These are phyloP conservation scores for Tethea ocularis DNA, from an alignment of 2,888 invertebrate genomes.

Conservation along the genomic window DNA sequence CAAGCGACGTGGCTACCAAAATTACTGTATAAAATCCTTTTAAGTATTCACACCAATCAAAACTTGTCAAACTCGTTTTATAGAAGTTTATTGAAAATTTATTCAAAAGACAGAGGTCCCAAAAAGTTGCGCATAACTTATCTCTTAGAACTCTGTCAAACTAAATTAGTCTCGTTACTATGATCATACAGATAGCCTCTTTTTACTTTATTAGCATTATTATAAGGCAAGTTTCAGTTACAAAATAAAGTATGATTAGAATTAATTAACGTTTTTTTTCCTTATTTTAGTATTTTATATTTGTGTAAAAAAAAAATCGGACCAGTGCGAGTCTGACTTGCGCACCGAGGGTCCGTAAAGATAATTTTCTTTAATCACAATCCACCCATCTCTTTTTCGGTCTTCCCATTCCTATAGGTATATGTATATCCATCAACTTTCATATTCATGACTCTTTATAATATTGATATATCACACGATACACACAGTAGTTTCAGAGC, in stretches of 20 bases:
- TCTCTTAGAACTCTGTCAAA: conserved; percentile 67
- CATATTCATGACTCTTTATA: too few species aligned
- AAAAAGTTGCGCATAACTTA: conserved; percentile 67
- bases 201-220: conserved; percentile 42
- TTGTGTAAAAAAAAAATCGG: too few species aligned
- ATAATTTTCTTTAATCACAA: too few species aligned
- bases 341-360: too few species aligned
- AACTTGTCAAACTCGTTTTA: conserved; percentile 71
- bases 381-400: too few species aligned
- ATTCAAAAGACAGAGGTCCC: conserved; percentile 71
- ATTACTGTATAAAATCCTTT: conserved; percentile 32
- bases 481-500: too few species aligned
- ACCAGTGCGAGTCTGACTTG: too few species aligned
- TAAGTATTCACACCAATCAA: conserved; percentile 68
- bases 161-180: conserved; percentile 68
- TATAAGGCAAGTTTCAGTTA: conserved; percentile 33
- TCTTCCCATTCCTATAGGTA: too few species aligned
- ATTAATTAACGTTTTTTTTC: not conserved
- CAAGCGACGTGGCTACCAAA: conserved; percentile 22
- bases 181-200: conserved; percentile 46
- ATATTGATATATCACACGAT: too few species aligned
- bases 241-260: not conserved
- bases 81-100: conserved; percentile 72
- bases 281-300: not conserved
- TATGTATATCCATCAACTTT: too few species aligned